Base-by-base conservation (phyloP, 2,113 vertebrate species). In the Acanthisitta chloris region DNA sequence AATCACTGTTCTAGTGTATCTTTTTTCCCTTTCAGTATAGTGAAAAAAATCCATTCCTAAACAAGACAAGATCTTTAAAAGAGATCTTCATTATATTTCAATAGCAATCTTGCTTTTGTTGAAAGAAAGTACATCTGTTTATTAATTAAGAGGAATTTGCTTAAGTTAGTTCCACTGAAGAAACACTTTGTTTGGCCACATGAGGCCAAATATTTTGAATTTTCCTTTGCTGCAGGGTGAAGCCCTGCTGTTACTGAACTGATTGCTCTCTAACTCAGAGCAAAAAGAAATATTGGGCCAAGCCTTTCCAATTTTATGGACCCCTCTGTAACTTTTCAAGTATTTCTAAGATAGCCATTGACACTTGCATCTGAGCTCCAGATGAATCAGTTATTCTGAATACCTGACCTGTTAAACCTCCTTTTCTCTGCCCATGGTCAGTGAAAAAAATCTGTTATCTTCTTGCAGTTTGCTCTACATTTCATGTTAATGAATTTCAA, bases 101-200 rank as follows among this genome's bases (percentile, higher is more conserved):
- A 36, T 67, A 88, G 31, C 25, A 26, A 69, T 84, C 65, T 79
- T 14, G 12, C 29, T 59, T 88, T 86, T 31, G 25, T 77, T 83
- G 40, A 92, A 81, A 88, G 48, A 92, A 74, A 94, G 77, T 51
- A 65, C 36, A 73, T 88, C 59, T 86, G 17, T 80, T 95, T 94
- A 81, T 94, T 83, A 94, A 97, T 95, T 81, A 90, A 57, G 58
- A 90, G 62, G 89, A 92, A 93, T 90, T 92, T 91, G 52, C 80
- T 64, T 52, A 74, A 42, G 36, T 96, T 95, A 84, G 59, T 93
- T 92, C 80, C 72, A 81, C 67, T 78, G 72, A 93, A 42, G 46
- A 86, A 95, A 73, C 90, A 61, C 76, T 92, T 92, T 90, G 59
- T 90, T 93, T 95, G 90, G 29, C 55, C 72, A 64, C 65, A 74